Evolutionary conservation across 1,140 invertebrate species (phyloP).

Genomic region (Pogonus chalceus): DNA sequence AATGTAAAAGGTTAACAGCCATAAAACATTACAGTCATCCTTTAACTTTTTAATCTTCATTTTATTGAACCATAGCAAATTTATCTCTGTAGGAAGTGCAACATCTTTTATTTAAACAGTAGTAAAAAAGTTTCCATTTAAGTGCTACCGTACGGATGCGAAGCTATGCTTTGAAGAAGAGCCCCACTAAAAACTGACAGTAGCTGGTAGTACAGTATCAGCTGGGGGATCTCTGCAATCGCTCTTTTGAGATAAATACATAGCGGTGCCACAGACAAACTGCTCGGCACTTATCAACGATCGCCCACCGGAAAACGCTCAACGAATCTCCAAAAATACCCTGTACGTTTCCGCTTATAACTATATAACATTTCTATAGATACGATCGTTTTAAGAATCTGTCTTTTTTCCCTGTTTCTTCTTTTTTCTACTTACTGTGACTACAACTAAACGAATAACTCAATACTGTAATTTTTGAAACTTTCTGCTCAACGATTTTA

Average conservation of each 20-base stretch:
- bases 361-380: too few relatives aligned
- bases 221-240: background rate
- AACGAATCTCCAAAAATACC: too few relatives aligned
- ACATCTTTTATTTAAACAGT: background rate
- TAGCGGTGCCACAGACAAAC: background rate
- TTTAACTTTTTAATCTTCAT: background rate
- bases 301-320: too few relatives aligned
- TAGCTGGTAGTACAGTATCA: background rate
- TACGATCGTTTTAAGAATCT: too few relatives aligned
- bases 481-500: too few relatives aligned
- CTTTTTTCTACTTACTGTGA: too few relatives aligned
- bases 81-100: background rate
- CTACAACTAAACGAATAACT: too few relatives aligned
- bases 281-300: background rate
- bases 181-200: background rate
- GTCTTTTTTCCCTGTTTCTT: too few relatives aligned
- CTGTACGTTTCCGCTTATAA: too few relatives aligned
- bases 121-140: background rate
- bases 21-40: background rate
- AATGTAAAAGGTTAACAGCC: background rate
- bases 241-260: background rate
- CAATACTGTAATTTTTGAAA: too few relatives aligned
- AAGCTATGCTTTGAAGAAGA: background rate
- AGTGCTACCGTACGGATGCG: too few relatives aligned
- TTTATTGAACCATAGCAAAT: background rate